phyloP scores from a whole-genome alignment of 2,113 vertebrate species.

The Meleagris gallopavo region DNA sequence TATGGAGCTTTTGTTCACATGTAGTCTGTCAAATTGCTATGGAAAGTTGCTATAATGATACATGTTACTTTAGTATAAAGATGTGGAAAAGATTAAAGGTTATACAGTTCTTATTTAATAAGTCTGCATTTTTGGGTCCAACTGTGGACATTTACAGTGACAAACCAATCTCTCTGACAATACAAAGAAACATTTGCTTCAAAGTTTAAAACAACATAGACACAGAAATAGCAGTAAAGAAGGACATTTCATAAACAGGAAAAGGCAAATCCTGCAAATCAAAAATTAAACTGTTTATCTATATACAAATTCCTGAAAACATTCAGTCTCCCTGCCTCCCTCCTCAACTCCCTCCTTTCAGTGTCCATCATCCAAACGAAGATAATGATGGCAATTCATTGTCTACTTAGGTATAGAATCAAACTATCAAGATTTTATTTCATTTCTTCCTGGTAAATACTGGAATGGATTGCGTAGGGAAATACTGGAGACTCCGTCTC shows the following conservation, averaged over 20 bases:
- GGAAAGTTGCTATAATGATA: neutral
- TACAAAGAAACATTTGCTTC: neutral
- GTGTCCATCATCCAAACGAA: neutral
- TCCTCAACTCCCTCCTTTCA: neutral
- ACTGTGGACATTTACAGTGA: neutral
- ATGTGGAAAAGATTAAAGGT: neutral
- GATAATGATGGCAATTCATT: neutral
- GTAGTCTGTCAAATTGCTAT: neutral
- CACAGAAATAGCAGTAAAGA: neutral
- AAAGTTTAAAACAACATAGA: neutral
- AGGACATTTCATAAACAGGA: slow-evolving; percentile 2
- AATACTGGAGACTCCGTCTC: neutral
- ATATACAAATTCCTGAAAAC: neutral
- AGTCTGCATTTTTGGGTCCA: rapidly evolving
- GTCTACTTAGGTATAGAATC: neutral
- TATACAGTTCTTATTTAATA: neutral
- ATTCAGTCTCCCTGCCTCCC: neutral
- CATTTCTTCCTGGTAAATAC: neutral
- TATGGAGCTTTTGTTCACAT: neutral
- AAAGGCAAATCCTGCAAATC: neutral
- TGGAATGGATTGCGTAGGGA: neutral
- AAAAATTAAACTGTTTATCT: neutral
- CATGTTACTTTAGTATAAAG: neutral
- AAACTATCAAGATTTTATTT: neutral
- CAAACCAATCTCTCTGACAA: neutral